These are phyloP conservation scores for Cylloceria caligata DNA, from an alignment of 2,888 invertebrate species.

Conservation along the genomic window DNA sequence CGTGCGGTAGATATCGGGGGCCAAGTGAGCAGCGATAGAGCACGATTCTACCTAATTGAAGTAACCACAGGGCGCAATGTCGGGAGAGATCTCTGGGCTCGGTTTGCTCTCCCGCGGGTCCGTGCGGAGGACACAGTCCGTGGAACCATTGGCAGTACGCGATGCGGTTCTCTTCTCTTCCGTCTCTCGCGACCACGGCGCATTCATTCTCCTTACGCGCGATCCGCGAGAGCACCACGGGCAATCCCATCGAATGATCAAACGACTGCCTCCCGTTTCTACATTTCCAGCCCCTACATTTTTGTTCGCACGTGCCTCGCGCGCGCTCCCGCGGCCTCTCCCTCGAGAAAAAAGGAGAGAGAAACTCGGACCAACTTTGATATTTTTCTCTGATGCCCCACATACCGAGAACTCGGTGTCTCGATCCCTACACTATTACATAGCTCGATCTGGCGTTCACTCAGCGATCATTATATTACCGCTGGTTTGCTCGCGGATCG, in stretches of 20 bases:
- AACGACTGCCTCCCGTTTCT: conserved; percentile 81
- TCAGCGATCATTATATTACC: conserved; percentile 44
- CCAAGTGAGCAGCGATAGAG: conserved; percentile 72
- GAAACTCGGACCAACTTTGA: conserved; percentile 27
- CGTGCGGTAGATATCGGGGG: conserved; percentile 70
- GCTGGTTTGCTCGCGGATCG: conserved; percentile 31
- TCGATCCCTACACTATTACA: background rate
- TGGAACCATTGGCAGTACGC: conserved; percentile 13
- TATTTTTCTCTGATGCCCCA: conserved; percentile 34
- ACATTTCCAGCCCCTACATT: conserved; percentile 74
- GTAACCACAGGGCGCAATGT: conserved; percentile 83
- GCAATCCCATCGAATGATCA: conserved; percentile 80
- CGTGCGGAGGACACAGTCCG: conserved; percentile 47
- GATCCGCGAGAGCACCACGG: too few relatives aligned
- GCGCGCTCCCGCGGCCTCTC: conserved; percentile 48
- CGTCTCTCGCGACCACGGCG: conserved; percentile 4
- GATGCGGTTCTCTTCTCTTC: conserved; percentile 19
- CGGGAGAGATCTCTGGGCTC: conserved; percentile 71
- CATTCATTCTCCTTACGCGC: conserved; percentile 56
- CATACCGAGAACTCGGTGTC: conserved; percentile 4
- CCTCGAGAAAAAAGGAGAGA: conserved; percentile 25
- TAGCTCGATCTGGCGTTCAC: background rate
- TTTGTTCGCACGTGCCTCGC: conserved; percentile 80
- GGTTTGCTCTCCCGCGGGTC: conserved; percentile 55
- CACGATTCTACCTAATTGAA: conserved; percentile 83